Conservation (phyloP, 1,140 invertebrate species). For the Drosophila azteca region DNA sequence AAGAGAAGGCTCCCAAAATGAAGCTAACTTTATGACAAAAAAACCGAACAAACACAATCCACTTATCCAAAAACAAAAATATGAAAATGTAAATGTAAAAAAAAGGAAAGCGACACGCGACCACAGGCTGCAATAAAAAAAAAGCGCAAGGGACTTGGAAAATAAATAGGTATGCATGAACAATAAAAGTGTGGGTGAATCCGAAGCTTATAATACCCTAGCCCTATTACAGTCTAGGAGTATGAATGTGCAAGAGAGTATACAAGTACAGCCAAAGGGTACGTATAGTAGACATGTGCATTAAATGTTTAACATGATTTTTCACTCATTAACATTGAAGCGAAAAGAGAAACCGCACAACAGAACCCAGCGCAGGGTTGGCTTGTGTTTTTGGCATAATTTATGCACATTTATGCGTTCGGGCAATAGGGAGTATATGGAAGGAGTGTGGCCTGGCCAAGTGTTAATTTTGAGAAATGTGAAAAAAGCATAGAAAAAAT, state of each 20-base stretch:
- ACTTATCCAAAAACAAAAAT: conserved; percentile 43
- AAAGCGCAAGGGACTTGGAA: conserved; percentile 45
- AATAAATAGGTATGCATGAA: conserved; percentile 40
- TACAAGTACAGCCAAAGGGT: conserved; percentile 3
- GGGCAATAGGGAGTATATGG: conserved; percentile 15
- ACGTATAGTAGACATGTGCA: conserved; percentile 55
- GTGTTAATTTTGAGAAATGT: conserved; percentile 71
- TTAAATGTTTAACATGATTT: conserved; percentile 79
- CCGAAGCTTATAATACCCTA: background rate
- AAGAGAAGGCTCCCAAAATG: conserved; percentile 13
- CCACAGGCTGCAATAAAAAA: conserved; percentile 33
- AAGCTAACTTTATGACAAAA: conserved; percentile 26
- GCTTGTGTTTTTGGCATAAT: conserved; percentile 76
- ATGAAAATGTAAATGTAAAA: conserved; percentile 6
- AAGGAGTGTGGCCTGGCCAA: conserved; percentile 48
- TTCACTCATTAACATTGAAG: conserved; percentile 70
- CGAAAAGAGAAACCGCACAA: conserved; percentile 46
- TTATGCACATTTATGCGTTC: conserved; percentile 62
- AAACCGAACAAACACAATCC: conserved; percentile 47
- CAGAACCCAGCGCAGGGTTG: conserved; percentile 38
- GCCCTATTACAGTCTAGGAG: background rate
- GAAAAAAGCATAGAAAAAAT: conserved; percentile 20
- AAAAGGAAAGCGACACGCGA: conserved; percentile 45
- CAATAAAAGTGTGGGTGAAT: conserved; percentile 2
- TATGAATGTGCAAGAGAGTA: conserved; percentile 6